phyloP scores from a whole-genome alignment of 2,888 invertebrate genomes.

The Ophonus ardosiacus region DNA sequence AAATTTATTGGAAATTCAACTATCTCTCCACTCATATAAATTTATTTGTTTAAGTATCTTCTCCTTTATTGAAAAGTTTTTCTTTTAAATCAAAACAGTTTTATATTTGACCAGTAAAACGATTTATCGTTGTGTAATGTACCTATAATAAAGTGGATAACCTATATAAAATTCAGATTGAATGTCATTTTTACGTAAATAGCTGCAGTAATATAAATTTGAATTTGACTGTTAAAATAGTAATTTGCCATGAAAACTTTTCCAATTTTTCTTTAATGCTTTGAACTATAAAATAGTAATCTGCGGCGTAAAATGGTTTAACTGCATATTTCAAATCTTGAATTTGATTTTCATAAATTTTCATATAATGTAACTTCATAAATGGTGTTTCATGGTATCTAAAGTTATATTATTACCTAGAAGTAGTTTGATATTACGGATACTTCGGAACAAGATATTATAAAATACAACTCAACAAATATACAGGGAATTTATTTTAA shows the following conservation, averaged over 20 bases:
- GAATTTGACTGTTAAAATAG: slow-evolving; percentile 31
- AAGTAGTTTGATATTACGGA: neutral
- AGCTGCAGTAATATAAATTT: slow-evolving; percentile 11
- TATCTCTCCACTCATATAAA: neutral
- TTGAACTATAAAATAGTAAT: neutral
- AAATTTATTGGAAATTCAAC: neutral
- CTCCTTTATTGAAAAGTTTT: neutral
- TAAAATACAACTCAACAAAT: too few relatives aligned
- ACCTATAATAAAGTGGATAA: too few relatives aligned
- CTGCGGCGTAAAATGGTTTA: neutral
- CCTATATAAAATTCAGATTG: neutral
- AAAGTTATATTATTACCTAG: neutral
- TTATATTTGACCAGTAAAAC: neutral
- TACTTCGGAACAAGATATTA: too few relatives aligned
- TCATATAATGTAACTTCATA: neutral
- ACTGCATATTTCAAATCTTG: neutral
- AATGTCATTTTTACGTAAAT: neutral
- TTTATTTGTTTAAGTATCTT: neutral
- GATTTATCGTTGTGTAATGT: too few relatives aligned
- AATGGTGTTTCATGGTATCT: neutral
- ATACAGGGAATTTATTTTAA: too few relatives aligned
- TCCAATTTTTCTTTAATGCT: slow-evolving; percentile 20
- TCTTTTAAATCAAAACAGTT: neutral
- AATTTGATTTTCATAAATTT: neutral
- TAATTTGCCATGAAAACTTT: slow-evolving; percentile 18